phyloP scores from a whole-genome alignment of 2,888 invertebrate species.

The Deroplatys truncata region DNA sequence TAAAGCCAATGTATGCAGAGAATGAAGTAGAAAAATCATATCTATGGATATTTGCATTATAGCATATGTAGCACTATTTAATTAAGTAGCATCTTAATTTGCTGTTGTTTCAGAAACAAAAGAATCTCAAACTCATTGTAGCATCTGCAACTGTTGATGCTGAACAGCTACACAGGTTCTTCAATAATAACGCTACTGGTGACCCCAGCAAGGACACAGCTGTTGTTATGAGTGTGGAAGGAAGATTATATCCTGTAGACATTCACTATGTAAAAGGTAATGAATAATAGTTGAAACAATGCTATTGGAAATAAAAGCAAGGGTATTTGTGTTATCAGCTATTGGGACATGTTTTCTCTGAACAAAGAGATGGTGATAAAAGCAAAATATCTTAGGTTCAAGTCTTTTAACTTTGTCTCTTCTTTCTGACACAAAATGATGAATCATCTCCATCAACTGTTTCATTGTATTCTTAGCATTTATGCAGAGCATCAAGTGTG shows the following conservation, averaged over 20 bases:
- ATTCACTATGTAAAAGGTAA: slow-evolving; percentile 73
- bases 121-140: slow-evolving; percentile 76
- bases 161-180: slow-evolving; percentile 74
- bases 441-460: too few relatives aligned
- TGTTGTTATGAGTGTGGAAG: slow-evolving; percentile 81
- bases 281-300: neutral
- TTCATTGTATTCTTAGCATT: too few relatives aligned
- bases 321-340: neutral
- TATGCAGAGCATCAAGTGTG: too few relatives aligned
- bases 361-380: neutral
- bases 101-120: slow-evolving; percentile 59
- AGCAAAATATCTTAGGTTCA: too few relatives aligned
- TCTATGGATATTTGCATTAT: too few relatives aligned
- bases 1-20: too few relatives aligned
- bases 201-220: slow-evolving; percentile 60
- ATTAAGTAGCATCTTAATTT: neutral
- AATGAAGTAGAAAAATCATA: too few relatives aligned
- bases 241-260: slow-evolving; percentile 82
- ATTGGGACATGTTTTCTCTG: neutral
- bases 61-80: too few relatives aligned
- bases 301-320: neutral
- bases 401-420: too few relatives aligned
- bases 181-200: slow-evolving; percentile 54
- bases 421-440: too few relatives aligned
- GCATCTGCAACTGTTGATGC: slow-evolving; percentile 97